phyloP scores from a whole-genome alignment of 1,140 invertebrate species.

The Myzus persicae region DNA sequence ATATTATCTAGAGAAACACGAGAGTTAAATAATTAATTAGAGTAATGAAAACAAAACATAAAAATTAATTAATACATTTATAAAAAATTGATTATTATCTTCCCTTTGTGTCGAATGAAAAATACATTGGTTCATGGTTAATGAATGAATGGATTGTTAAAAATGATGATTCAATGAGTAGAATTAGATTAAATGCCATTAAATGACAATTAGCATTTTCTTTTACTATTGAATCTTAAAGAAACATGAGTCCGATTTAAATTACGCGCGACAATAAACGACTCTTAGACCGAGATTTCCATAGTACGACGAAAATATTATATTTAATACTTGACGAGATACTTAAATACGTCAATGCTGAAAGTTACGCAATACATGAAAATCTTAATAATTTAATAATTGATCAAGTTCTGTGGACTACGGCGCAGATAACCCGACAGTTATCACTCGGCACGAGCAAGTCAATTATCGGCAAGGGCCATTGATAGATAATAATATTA shows the following conservation, averaged over 20 bases:
- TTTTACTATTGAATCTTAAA: too few relatives aligned
- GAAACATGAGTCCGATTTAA: not conserved
- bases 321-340: not conserved
- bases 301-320: not conserved
- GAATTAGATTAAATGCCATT: not conserved
- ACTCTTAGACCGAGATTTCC: not conserved
- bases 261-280: not conserved
- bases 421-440: not conserved
- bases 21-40: conserved; percentile 22
- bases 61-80: not conserved
- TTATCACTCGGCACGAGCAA: not conserved
- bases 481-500: not conserved
- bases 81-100: not conserved
- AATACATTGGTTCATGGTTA: not conserved
- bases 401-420: not conserved
- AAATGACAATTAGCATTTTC: not conserved
- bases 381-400: not conserved
- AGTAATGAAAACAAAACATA: not conserved
- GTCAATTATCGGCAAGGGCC: not conserved
- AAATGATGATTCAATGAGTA: not conserved
- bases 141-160: not conserved
- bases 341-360: not conserved
- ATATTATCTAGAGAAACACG: conserved; percentile 25
- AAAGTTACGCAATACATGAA: not conserved
- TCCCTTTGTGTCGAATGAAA: not conserved